Conservation (phyloP, 2,888 invertebrate genomes). For the Pseudanteris insignis region DNA sequence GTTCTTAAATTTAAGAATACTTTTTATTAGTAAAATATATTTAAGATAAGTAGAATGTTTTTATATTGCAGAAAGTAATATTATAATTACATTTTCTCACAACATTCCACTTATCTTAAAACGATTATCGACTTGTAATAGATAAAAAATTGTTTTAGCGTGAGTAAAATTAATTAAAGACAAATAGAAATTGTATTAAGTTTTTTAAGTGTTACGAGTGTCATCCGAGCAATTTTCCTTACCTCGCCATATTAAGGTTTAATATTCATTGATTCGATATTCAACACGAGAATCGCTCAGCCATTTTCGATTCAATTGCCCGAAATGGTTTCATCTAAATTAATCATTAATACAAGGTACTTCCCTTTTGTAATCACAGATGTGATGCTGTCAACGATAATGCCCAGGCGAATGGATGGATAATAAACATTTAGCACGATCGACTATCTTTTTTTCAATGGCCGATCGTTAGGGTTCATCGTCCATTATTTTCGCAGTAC, state of each 20-base stretch:
- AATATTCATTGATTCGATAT: neutral
- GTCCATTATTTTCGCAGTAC: slow-evolving; percentile 44
- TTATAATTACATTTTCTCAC: no score
- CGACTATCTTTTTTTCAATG: slow-evolving; percentile 27
- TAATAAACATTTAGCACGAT: slow-evolving; percentile 37
- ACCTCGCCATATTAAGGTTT: neutral
- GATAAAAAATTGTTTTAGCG: no score
- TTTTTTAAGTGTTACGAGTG: no score
- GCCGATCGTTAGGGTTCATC: slow-evolving; percentile 28
- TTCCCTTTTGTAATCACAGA: slow-evolving; percentile 19
- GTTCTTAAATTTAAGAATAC: no score
- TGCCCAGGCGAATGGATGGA: slow-evolving; percentile 27
- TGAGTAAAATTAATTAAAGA: no score
- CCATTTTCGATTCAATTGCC: neutral
- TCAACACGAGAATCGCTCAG: neutral
- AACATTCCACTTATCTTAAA: no score
- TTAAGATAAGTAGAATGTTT: no score
- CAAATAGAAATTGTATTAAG: no score
- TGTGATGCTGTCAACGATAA: slow-evolving; percentile 31
- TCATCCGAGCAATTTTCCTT: neutral
- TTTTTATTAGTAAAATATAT: no score
- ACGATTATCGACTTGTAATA: no score
- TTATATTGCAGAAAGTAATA: no score
- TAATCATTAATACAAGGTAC: slow-evolving; percentile 6
- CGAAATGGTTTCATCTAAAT: slow-evolving; percentile 1